Base-by-base conservation (phyloP, 2,797 vertebrate species). In the Sebastes matsubarae region DNA sequence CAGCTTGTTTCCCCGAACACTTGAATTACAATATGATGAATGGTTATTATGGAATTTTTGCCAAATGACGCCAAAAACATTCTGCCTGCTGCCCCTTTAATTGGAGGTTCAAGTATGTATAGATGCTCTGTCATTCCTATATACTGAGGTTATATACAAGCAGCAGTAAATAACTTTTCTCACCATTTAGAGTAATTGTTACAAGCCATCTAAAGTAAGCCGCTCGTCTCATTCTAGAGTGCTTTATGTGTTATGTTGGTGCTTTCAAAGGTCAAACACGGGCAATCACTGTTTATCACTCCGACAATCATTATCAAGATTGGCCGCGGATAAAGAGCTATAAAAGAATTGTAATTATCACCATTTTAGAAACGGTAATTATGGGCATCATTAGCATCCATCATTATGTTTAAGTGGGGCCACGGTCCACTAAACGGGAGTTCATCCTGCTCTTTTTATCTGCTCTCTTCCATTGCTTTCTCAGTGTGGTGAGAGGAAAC, bases 361-460 rank as follows among this genome's bases (percentile, higher is more conserved):
- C 86, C 88, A 89, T 92, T 95, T 94, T 91, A 83, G 82, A 89
- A 90, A 84, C 73, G n/a, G 91, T 90, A 91, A 95, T 94, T 94
- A 93, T 81, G 68, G 83, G 88, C 91, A 87, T 91, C 93, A 93
- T 95, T 94, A 95, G 90, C 81, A 90, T 92, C 89, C 86, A 83
- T 94, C 93, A 91, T 91, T 88, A 85, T 87, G 88, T 92, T 87
- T 93, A 93, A 92, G 90, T 92, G 90, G 90, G 89, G 89, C 89
- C 87, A 72, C 18, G 70, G 91, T 89, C 90, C 89, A 88, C 76
- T 88, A 94, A 89, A 92, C 87, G 93, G 95, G 88, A 83, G 84
- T 82, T 87, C 80, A 81, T 84, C 79, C 72, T 42, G 77, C 79
- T 79, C 46, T 75, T 71, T 89, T 80, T 84, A 73, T 90, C 80